Base-by-base conservation (phyloP, 2,113 vertebrate species). In the Macrotus californicus region DNA sequence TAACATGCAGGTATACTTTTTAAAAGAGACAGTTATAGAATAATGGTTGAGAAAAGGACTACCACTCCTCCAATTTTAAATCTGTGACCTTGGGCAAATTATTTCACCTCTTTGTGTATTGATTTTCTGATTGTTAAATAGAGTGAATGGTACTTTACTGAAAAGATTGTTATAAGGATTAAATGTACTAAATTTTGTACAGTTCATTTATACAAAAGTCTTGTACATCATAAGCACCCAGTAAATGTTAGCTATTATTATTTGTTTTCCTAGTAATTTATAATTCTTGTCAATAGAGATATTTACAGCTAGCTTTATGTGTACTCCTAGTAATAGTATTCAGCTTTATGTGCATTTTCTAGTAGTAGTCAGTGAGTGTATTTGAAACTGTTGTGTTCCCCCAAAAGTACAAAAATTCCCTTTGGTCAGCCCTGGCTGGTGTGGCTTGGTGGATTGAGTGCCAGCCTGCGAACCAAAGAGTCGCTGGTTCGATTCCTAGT, bases 231-330 rank as follows among this genome's bases (percentile, higher is more conserved):
- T 79, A 94, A 83, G 15, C n/a, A 39, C 36, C 80, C 7, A 77
- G 54, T 61, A 61, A 61, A 79, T 29, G 56, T 67, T 91, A 80
- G 43, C n/a, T 26, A 22, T 83, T 79, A 16, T 82, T 91, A 43
- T 10, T 89, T 93, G 69, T 77, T 96, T 91, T 89, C n/a, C 29
- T 87, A 79, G 41, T 69, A 66, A 83, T 19, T 67, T 92, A 19
- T 64, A 79, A 73, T 89, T 81, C n/a, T 95, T 89, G 36, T 43
- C 26, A 72, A 16, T 26, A 59, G 50, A 76, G 18, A 18, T 82
- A 39, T 46, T 88, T 93, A 69, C 81, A 85, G 41, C 34, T 39
- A 64, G 52, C 26, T 92, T 83, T 91, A 46, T 61, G 36, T 79
- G 26, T 16, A 36, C 87, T 72, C 66, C 18, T 89, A 52, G 11